Conservation (phyloP, 1,140 invertebrate species). For the Cherax destructor region DNA sequence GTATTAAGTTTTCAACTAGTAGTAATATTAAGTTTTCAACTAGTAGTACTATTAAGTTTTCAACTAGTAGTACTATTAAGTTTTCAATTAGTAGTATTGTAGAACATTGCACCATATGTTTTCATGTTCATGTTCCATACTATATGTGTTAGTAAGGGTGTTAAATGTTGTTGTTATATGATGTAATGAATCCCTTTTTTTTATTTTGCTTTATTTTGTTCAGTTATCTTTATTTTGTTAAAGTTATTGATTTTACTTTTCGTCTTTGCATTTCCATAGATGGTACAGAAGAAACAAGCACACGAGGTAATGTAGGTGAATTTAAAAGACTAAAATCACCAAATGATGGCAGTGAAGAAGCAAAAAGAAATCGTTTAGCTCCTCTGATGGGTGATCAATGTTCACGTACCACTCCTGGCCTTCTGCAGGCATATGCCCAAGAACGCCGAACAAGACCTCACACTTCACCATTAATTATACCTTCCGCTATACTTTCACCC, state of each 20-base stretch:
- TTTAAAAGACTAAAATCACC: conserved; percentile 11
- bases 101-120: background rate
- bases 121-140: background rate
- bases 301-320: conserved; percentile 9
- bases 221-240: background rate
- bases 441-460: conserved; percentile 24
- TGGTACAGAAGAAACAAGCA: conserved; percentile 21
- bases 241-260: conserved; percentile 6
- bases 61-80: too few species aligned
- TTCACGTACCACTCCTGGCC: conserved; percentile 40
- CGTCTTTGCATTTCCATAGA: conserved; percentile 9
- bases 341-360: conserved; percentile 29
- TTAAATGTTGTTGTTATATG: background rate
- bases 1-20: too few species aligned
- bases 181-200: background rate
- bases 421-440: conserved; percentile 23
- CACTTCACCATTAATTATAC: conserved; percentile 12
- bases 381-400: conserved; percentile 37
- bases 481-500: conserved; percentile 18
- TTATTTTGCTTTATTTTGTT: background rate
- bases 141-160: background rate
- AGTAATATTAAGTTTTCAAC: too few species aligned
- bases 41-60: too few species aligned
- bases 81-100: too few species aligned
- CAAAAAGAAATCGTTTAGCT: conserved; percentile 30